These are phyloP conservation scores for Cheilosia vernalis DNA, from an alignment of 2,888 invertebrate species.

Conservation along the genomic window DNA sequence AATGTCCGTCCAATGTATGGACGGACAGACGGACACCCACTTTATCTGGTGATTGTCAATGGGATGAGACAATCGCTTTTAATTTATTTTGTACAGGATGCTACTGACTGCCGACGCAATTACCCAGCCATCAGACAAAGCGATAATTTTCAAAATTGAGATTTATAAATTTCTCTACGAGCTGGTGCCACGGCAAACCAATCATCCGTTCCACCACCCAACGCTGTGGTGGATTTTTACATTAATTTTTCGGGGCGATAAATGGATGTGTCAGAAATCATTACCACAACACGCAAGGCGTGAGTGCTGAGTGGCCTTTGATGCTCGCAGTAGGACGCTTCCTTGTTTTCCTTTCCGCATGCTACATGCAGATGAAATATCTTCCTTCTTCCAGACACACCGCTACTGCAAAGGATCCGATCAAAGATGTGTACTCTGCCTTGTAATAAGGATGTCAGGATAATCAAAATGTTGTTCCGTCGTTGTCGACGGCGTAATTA, in stretches of 20 bases:
- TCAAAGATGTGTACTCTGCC: conserved; percentile 68
- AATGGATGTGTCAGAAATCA: conserved; percentile 73
- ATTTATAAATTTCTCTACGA: conserved; percentile 62
- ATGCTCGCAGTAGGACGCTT: conserved; percentile 65
- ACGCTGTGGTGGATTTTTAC: conserved; percentile 66
- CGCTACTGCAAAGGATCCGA: conserved; percentile 68
- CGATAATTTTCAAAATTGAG: conserved; percentile 61
- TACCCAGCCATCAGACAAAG: conserved; percentile 49
- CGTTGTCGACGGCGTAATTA: conserved; percentile 49
- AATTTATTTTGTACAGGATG: conserved; percentile 75
- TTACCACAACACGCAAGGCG: conserved; percentile 66
- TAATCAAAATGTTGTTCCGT: conserved; percentile 72
- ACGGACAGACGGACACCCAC: conserved; percentile 12
- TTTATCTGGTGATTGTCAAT: conserved; percentile 15
- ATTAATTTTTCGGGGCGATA: conserved; percentile 69
- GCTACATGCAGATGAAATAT: conserved; percentile 67
- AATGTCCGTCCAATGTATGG: conserved; percentile 42
- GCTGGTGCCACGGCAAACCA: conserved; percentile 42
- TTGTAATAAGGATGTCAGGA: conserved; percentile 74
- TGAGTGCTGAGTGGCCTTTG: conserved; percentile 61
- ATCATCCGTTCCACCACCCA: conserved; percentile 12
- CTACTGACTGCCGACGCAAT: conserved; percentile 64
- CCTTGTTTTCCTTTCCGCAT: conserved; percentile 20
- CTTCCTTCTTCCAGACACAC: conserved; percentile 64
- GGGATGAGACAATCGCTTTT: conserved; percentile 69